Conservation (phyloP, 1,140 invertebrate genomes). For the Diorhabda elongata region DNA sequence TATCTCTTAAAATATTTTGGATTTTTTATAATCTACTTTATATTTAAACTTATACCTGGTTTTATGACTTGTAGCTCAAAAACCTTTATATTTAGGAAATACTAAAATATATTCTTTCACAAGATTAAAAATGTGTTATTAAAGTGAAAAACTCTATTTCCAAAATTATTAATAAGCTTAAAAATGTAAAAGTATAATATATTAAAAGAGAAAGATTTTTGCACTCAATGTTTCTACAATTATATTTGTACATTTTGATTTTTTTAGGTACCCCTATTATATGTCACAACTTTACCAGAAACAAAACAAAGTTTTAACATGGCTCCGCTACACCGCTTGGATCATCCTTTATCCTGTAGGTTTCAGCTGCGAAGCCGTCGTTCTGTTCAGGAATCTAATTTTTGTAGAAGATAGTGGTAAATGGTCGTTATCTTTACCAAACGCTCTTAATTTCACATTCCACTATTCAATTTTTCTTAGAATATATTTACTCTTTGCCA, state of each 20-base stretch:
- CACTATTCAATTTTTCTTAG: conserved; percentile 77
- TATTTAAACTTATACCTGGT: no score
- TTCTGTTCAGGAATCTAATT: conserved; percentile 76
- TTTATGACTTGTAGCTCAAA: no score
- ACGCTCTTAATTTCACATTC: conserved; percentile 81
- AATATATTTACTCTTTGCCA: conserved; percentile 70
- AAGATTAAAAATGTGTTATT: no score
- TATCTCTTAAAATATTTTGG: no score
- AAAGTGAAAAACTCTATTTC: no score
- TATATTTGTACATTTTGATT: conserved; percentile 1
- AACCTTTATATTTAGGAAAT: no score
- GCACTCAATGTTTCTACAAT: background rate
- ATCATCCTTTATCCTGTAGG: conserved; percentile 88
- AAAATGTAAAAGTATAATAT: no score
- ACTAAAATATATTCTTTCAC: no score
- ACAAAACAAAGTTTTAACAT: conserved; percentile 75
- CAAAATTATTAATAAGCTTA: no score
- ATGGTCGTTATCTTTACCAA: conserved; percentile 76
- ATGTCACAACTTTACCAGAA: conserved; percentile 73
- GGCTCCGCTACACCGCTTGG: conserved; percentile 91
- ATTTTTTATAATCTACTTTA: no score
- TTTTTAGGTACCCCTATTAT: conserved; percentile 83
- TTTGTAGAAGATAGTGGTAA: conserved; percentile 82
- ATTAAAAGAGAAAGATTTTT: no score
- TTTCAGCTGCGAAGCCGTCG: conserved; percentile 79